These are phyloP conservation scores for Epistrophe eligans DNA, from an alignment of 2,888 invertebrate species.

Conservation along the genomic window DNA sequence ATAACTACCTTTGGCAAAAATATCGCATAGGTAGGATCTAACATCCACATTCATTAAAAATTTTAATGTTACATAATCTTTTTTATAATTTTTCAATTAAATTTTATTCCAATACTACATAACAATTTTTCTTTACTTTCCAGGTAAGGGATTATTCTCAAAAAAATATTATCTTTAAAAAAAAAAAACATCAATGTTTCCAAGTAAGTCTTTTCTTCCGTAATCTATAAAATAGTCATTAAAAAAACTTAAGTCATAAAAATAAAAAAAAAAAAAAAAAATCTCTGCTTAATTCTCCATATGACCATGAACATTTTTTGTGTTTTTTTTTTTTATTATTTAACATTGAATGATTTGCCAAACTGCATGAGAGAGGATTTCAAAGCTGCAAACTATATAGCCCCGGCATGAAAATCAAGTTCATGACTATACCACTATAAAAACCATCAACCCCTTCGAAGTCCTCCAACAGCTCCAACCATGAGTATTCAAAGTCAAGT, in stretches of 20 bases:
- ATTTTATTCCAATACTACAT: too few species aligned
- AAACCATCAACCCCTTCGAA: background rate
- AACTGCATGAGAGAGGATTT: constrained; percentile 10
- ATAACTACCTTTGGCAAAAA: too few species aligned
- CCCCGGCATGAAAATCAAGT: constrained; percentile 48
- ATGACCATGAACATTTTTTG: constrained; percentile 21
- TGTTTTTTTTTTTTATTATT: background rate
- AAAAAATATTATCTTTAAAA: background rate
- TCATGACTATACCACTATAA: constrained; percentile 50
- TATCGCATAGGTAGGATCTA: too few species aligned
- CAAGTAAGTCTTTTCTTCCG: constrained; percentile 29
- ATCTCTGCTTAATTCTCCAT: constrained; percentile 7
- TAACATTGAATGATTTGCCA: background rate
- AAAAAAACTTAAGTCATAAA: background rate
- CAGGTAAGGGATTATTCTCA: constrained; percentile 34
- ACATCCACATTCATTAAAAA: too few species aligned
- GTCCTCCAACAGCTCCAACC: background rate
- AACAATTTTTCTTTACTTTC: background rate
- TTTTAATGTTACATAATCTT: too few species aligned
- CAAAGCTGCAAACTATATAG: constrained; percentile 25
- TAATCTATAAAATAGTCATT: background rate
- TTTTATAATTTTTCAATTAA: too few species aligned
- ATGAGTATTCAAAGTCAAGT: constrained; percentile 68
- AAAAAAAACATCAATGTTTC: background rate
- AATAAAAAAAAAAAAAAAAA: background rate